A percentile compares a stretch with the other conserved stretches of the same genome.
phyloP scores from a whole-genome alignment of 2,888 invertebrate species.

The Erebia ligea region DNA sequence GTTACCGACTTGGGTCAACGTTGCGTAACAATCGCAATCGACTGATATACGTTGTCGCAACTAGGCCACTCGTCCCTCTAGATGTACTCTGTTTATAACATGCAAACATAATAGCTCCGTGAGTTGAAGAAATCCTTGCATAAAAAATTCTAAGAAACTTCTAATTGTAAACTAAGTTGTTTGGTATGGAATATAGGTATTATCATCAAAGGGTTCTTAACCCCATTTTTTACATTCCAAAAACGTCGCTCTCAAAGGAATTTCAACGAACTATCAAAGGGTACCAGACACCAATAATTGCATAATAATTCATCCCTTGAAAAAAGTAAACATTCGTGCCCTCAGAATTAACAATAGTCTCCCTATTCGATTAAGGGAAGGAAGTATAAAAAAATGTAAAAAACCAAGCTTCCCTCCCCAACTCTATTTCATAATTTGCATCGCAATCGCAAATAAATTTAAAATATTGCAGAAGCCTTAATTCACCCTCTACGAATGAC shows the following conservation, averaged over 20 bases:
- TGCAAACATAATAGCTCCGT: too few relatives aligned
- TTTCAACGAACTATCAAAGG: slow-evolving; percentile 44
- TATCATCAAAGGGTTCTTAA: slow-evolving; percentile 7
- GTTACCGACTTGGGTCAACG: too few relatives aligned
- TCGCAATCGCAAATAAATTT: slow-evolving; percentile 80
- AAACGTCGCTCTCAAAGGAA: slow-evolving; percentile 34
- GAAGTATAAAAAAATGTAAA: slow-evolving; percentile 50
- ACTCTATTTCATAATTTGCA: slow-evolving; percentile 82
- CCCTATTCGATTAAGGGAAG: slow-evolving; percentile 74
- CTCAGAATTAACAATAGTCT: slow-evolving; percentile 64
- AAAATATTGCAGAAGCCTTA: slow-evolving; percentile 71
- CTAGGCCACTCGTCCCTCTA: too few relatives aligned
- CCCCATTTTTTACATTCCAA: neutral
- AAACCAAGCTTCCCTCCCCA: slow-evolving; percentile 60
- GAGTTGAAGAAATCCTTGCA: too few relatives aligned
- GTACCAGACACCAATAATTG: slow-evolving; percentile 40
- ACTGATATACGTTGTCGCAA: too few relatives aligned
- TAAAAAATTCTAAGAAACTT: too few relatives aligned
- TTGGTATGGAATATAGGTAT: neutral
- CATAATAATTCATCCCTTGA: slow-evolving; percentile 42
- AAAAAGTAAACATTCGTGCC: slow-evolving; percentile 66
- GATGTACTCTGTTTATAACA: too few relatives aligned
- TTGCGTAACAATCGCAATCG: too few relatives aligned
- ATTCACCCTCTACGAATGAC: slow-evolving; percentile 63
- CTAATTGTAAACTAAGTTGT: too few relatives aligned